Evolutionary conservation across 2,113 vertebrate species (phyloP), one percentile per base, ranked within the genome.

Genomic region (Nipponia nippon): DNA sequence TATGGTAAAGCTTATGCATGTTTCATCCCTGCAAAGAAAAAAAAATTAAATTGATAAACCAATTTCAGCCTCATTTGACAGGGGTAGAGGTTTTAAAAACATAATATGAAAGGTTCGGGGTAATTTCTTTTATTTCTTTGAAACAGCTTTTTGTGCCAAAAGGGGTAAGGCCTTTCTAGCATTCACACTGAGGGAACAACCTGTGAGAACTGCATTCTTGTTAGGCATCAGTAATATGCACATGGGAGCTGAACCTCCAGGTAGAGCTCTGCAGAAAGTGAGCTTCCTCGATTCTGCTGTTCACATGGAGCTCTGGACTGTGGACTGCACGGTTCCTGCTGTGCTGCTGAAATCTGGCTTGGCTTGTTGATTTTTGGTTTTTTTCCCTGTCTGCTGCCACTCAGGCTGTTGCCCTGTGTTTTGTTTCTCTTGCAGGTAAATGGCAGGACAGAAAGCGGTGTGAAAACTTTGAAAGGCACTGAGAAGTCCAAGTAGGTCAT

Each of bases 401-500:
- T 83, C n/a, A 69, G 79, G 8, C 46, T 71, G 29, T 32, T 80
- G 47, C 70, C 2, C 1, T 63, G n/a, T 72, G 42, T 79, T 95
- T 72, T 88, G 44, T 83, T 92, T 87, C 66, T 80, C 52, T 76
- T 69, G 40, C 92, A 97, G 95, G 94, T 97, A 84, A 93, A 76
- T 47, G 92, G 67, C 79, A 81, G 79, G 50, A 63, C 55, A 89
- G 76, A 86, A 77, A 92, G 75, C 6, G 1, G 42, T 69, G 85
- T 88, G 85, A 71, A 95, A 95, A 63, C 76, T 92, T 59, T 73
- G 86, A 81, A 91, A 90, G 59, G 63, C 90, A 29, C 69, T 44
- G 67, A 61, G 81, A 58, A 92, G 40, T 90, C 92, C 92, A 93
- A 96, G 92, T 95, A 90, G 93, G 85, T 95, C 83, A 92, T 17